Evolutionary conservation across 2,113 vertebrate species (phyloP), one percentile per base, ranked within the genome.

Genomic region (Sterrhoptilus dennistouni): DNA sequence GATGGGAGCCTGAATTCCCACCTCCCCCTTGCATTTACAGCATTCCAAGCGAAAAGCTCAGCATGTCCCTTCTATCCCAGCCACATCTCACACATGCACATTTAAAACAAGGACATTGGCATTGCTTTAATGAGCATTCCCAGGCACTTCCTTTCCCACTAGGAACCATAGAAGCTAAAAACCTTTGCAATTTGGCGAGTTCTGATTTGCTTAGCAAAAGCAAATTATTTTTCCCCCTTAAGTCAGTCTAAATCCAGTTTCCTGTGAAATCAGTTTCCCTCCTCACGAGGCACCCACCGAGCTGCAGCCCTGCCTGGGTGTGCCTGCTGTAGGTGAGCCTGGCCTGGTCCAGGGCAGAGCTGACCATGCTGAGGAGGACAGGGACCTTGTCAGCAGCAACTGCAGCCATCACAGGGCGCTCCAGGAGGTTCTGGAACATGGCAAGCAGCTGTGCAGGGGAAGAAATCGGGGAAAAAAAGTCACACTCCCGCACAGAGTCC

Each of bases 371-470:
- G 66, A 99, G 93, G 17, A 99, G 98, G 14, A 89, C 49, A 6
- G 96, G 94, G 89, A 98, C 98, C 96, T 97, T 98, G 54, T 92
- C 95, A 81, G 96, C 92, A 40, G 90, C 97, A 54, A 97, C 98
- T 16, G 71, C 90, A n/a, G 98, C 98, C 13, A 99, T 79, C 16
- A 98, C 38, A 2, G 99, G 98, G 60, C 98, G 98, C 85, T 99
- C 97, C 78, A 99, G 85, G 72, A 99, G 98, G 87, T 93, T 98
- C 40, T 97, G 98, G 61, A 99, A 99, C 98, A 99, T 99, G 76
- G 98, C 98, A 77, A 99, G 74, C 44, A 99, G 82, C 99, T 99
- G 97, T 6, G 71, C 70, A 81, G 50, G n/a, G 35, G 56, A 25
- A 77, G 25, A 47, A 91, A 52, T 1, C 14, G 18, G 36, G 7